Base-by-base conservation (phyloP, 2,113 vertebrate species). In the Callopanchax toddi region DNA sequence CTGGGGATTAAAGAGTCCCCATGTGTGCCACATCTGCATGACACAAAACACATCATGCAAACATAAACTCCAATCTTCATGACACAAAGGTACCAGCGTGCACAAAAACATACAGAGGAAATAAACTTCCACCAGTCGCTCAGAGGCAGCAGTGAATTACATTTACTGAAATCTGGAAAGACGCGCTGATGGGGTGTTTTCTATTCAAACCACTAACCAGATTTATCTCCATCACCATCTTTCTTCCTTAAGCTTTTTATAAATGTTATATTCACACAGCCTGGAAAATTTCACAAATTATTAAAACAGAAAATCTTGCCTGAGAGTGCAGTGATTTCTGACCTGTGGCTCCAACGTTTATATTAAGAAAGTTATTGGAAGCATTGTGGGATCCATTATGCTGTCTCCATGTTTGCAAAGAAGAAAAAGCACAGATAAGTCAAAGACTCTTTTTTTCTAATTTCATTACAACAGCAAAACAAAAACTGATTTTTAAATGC, bases 1-100 rank as follows among this genome's bases (percentile, higher is more conserved):
- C 25, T 12, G 58, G 18, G 69, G 69, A 21, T 67, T 32, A 32
- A 77, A 25, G 79, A 23, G 32, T 57, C 48, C 23, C 55, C 51
- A 16, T 42, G 63, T 73, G 65, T 6, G 8, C 22, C 26, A 22
- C 62, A 54, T 56, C 57, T 21, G 4, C 52, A 64, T 29, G 17
- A 60, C 29, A 63, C 45, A 49, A 71, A 73, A 37, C 53, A 53
- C 25, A 32, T 8, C 29, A 32, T n/a, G n/a, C n/a, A n/a, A 21
- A 50, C 26, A 44, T 36, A 51, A 44, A 8, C 53, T 7, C 11
- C 5, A 18, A 23, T 60, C 6, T 55, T 60, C 34, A 65, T 13
- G 37, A 60, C 44, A 49, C 54, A 57, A 50, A 42, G 34, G 45
- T 34, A 32, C 44, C 23, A 12, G 32, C 43, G 46, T 52, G 44